Evolutionary conservation across 2,797 vertebrate genomes (phyloP), one percentile per base, ranked within the genome.

Genomic region (Catharus ustulatus): DNA sequence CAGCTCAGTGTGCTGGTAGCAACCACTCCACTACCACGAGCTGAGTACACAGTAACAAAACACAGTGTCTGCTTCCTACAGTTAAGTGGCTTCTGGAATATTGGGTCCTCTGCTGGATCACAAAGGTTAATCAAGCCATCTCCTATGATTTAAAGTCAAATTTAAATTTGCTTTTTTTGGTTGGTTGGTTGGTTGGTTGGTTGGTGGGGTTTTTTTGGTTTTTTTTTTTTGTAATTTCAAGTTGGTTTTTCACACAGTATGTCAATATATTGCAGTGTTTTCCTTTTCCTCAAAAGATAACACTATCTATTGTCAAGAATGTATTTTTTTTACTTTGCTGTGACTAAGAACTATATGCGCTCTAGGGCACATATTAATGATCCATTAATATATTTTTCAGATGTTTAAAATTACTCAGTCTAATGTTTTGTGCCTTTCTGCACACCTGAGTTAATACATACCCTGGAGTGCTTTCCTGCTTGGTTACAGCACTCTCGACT

Each of bases 401-500:
- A 64, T 58, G 16, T 90, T 94, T 90, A 76, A 93, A 95, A 92
- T 93, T 86, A 95, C 52, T 83, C 71, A 94, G 59, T 18, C 64
- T 94, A 82, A 91, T 30, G 40, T 48, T 95, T 87, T 76, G 63
- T 82, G 48, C 71, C 34, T 89, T 94, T 93, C 78, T 87, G 58
- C 64, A 90, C 92, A 96, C 90, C 92, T 94, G 88, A 90, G 54
- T 87, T 93, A 93, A 95, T 67, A 89, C 57, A 90, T 62, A 87
- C 27, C 61, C 81, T 48, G 52, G 34, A 92, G 88, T 83, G 57
- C 86, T 90, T 90, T 77, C 72, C 80, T 84, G 55, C 49, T 21
- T 71, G 76, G 81, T 85, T 94, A 89, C 46, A 87, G 61, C 74
- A 87, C 72, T 80, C 81, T 64, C 72, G 71, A 9, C 68, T 58